Percentiles rank a stretch among this genome's conserved stretches.
phyloP scores from a whole-genome alignment of 2,797 vertebrate species.

The Megalops cyprinoides region DNA sequence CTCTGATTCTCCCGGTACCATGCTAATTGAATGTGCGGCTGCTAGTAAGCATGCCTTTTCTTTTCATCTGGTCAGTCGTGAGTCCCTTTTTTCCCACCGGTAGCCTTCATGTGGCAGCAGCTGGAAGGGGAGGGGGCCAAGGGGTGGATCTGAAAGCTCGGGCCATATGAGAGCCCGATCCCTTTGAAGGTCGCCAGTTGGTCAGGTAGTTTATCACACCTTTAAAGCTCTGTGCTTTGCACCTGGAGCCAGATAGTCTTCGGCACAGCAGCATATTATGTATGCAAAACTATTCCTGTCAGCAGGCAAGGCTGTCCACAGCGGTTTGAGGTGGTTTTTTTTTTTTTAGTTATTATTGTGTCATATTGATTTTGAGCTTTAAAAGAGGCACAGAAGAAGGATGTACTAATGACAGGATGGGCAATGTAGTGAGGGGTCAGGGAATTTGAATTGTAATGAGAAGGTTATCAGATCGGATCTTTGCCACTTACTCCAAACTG shows the following conservation, averaged over 20 bases:
- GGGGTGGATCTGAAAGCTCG: slow-evolving; percentile 17
- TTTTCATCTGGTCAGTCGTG: slow-evolving; percentile 6
- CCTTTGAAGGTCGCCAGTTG: slow-evolving; percentile 32
- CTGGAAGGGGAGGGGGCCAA: not conserved
- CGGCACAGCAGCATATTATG: slow-evolving; percentile 12
- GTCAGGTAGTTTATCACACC: slow-evolving; percentile 31
- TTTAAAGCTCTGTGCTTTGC: slow-evolving; percentile 24
- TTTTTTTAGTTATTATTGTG: no score
- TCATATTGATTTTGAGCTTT: not conserved
- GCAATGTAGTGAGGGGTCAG: no score
- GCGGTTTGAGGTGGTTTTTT: not conserved
- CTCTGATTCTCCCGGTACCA: not conserved
- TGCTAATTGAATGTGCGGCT: not conserved
- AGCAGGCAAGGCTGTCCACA: slow-evolving; percentile 45
- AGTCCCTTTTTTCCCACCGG: not conserved
- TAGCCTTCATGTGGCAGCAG: slow-evolving; percentile 3
- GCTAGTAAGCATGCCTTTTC: not conserved
- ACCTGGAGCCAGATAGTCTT: slow-evolving; percentile 25
- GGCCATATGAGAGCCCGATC: slow-evolving; percentile 16
- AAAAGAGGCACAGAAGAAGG: not conserved
- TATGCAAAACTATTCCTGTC: slow-evolving; percentile 47
- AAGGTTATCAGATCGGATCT: no score
- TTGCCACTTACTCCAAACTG: no score
- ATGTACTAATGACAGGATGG: not conserved
- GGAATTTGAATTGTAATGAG: no score